Base-by-base conservation (phyloP, 23 tunicate species). In the Botrylloides violaceus region DNA sequence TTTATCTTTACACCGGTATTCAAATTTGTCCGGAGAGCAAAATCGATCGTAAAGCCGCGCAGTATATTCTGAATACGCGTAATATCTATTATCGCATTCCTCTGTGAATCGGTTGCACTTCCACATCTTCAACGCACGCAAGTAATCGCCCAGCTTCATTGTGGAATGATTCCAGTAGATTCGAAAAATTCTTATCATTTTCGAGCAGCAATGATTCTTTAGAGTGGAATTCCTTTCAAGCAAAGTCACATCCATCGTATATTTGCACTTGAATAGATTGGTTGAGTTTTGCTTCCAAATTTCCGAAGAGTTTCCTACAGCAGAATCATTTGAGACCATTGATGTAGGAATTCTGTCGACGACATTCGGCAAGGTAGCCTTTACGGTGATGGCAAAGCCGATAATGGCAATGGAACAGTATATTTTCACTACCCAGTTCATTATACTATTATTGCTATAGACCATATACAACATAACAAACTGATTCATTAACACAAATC, bases 101-200 rank as follows among this genome's bases (percentile, higher is more conserved):
- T 43, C 58, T 26, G 36, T 30, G 29, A 68, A 68, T 43, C 26
- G 24, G 15, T 55, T 25, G 37, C 74, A 68, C 12, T 68, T 35
- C 74, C 74, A 68, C 21, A 7, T 43, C 47, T 68, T 68, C 6
- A 68, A 26, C 21, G 74, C 74, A 9, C 74, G 56, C 25, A 68
- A 37, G 28, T 32, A 7, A 43, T 68, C 74, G 4, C 29, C 74
- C 28, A 68, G 57, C 12, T 68, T 68, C 15, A 37, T 68, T 15
- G 58, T 68, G 26, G 74, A 68, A 25, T 37, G 31, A 43, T 43
- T 39, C 74, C 74, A 68, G 37, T 39, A 68, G 36, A 37, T 38
- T 68, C 58, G 23, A 26, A 68, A 68, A 18, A 37, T 43, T 9
- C 28, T 23, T 23, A 35, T 24, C 24, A 68, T 28, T 37, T 24